Conservation (phyloP, 2,113 vertebrate genomes). For the Cercopithecus mona region DNA sequence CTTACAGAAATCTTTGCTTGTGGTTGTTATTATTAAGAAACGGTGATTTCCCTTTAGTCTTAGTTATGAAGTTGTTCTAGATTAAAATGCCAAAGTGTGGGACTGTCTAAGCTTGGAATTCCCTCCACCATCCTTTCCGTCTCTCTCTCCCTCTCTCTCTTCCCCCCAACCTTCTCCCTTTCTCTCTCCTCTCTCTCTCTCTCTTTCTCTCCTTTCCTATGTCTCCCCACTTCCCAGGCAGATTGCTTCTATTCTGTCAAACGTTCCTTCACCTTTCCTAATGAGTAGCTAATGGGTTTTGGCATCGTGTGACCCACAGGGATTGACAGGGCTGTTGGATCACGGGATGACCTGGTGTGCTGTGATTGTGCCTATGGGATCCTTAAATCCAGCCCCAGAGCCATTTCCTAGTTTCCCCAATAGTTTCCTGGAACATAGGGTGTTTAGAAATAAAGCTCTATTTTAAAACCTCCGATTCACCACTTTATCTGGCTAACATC, state of each 20-base stretch:
- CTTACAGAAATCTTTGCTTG: background rate
- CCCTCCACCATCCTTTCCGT: fast-evolving
- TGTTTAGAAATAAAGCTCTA: slow-evolving; percentile 23
- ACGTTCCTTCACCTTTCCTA: slow-evolving; percentile 55
- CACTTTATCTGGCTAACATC: background rate
- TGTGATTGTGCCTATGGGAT: background rate
- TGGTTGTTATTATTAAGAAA: background rate
- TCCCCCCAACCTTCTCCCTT: fast-evolving
- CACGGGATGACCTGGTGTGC: background rate
- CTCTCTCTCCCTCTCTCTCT: too few species aligned
- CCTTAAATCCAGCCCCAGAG: background rate
- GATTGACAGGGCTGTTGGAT: background rate
- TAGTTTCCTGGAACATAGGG: background rate
- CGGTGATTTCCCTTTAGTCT: slow-evolving; percentile 15
- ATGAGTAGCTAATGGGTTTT: slow-evolving; percentile 71
- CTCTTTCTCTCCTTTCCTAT: fast-evolving
- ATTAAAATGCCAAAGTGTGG: background rate
- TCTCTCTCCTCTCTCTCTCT: background rate
- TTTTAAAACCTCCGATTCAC: slow-evolving; percentile 19
- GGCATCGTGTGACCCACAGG: slow-evolving; percentile 20
- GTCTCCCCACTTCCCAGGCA: background rate
- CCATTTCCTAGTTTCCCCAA: background rate
- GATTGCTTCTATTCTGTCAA: slow-evolving; percentile 21
- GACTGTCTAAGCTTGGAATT: background rate
- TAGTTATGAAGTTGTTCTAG: slow-evolving; percentile 18